These are phyloP conservation scores for Solenodon paradoxus DNA, from an alignment of 2,113 vertebrate species.

Conservation along the genomic window DNA sequence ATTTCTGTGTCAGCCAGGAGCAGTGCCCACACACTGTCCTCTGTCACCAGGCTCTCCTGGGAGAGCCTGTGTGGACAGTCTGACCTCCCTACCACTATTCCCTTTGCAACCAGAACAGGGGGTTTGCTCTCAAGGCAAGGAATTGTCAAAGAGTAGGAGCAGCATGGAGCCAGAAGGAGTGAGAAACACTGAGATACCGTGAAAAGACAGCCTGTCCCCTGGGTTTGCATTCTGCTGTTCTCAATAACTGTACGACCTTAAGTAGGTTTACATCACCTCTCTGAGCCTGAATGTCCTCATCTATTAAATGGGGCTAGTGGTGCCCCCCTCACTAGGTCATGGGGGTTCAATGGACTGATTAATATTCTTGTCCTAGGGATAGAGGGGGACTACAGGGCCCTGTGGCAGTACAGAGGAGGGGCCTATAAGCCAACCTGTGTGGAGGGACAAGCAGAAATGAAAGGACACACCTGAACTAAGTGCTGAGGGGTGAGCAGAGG, in stretches of 20 bases:
- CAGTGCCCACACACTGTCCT: not conserved
- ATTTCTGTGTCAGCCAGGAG: constrained; percentile 6
- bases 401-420: not conserved
- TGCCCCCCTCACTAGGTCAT: not conserved
- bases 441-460: not conserved
- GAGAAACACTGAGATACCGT: not conserved
- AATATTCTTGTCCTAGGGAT: not conserved
- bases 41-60: not conserved
- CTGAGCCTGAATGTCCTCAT: constrained; percentile 5
- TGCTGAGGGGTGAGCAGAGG: not conserved
- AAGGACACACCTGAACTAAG: constrained; percentile 9
- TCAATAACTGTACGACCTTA: not conserved
- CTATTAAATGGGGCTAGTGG: not conserved
- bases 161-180: not conserved
- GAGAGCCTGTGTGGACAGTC: not conserved
- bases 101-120: constrained; percentile 34
- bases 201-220: not conserved
- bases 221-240: not conserved
- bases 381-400: not conserved
- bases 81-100: not conserved
- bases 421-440: not conserved
- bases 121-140: not conserved
- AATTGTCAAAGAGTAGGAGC: not conserved
- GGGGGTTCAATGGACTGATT: not conserved
- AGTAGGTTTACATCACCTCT: constrained; percentile 15